Evolutionary conservation across 2,113 vertebrate genomes (phyloP), one percentile per base, ranked within the genome.

Genomic region (Onychorhynchus coronatus): DNA sequence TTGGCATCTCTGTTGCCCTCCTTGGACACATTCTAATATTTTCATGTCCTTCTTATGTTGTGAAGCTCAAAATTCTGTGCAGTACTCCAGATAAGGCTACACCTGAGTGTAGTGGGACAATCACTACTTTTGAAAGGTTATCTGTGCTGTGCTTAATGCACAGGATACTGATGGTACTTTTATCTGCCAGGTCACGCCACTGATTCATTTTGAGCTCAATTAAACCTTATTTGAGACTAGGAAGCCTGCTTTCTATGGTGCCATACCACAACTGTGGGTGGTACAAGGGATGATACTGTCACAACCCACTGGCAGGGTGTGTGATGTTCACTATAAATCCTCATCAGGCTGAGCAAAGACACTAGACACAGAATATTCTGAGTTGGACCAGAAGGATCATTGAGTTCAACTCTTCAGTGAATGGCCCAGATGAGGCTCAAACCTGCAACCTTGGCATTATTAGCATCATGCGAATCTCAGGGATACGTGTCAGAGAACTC

Each of bases 401-500:
- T 55, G 31, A 55, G 31, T 33, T 55, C 31, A 33, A 8, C 55
- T 56, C 33, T n/a, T 58, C 33, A 24, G 33, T 24, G 33, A 35
- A 35, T 23, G 22, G 22, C 21, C 14, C 33, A 58, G 9, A 24
- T 11, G 16, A 18, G 15, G 16, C 27, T 37, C 24, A 37, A 39
- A 61, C 35, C 15, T 39, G 35, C 14, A 61, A 27, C 35, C 24
- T 27, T 61, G 24, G 35, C 14, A 25, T 37, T 37, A 37, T 37
- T 37, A 18, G 35, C 10, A 39, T 8, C 25, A 39, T 28, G 17
- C 25, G 39, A 28, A 39, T 62, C 35, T 62, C 59, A 62, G 37
- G 33, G 14, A 52, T 1, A 8, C 1, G 1, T 1, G 1, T 35
- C 20, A 50, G 39, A 33, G 14, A 53, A 39, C 0, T 0, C 44